Base-by-base conservation (phyloP, 2,113 vertebrate species). In the Zapornia atra region DNA sequence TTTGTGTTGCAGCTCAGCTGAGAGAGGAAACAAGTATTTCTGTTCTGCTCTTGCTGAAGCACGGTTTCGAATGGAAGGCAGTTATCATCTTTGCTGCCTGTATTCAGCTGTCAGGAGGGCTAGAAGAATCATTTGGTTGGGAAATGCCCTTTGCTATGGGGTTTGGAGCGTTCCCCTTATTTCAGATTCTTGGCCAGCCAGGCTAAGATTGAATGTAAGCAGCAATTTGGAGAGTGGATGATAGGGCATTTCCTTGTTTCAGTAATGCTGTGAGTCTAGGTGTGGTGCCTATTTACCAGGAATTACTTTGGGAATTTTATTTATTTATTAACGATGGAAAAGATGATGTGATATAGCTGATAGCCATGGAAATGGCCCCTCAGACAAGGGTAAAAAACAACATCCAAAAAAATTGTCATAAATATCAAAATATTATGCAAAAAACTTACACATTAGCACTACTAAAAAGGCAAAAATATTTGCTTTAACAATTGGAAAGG, bases 1-100 rank as follows among this genome's bases (percentile, higher is more conserved):
- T 21, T 36, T 0, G 0, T 22, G 48, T 51, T 60, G 1, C 59
- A 31, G 11, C 34, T 51, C 0, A 2, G 7, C 61, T 14, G 33
- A 34, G 50, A 82, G 46, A 64, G 51, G 34, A 82, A 38, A 19
- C 11, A 29, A 5, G 28, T 81, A 29, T 31, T 91, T 63, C 87
- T 75, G 21, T 20, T 82, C 9, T 82, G 63, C 12, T 51, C 31
- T 48, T 70, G 53, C 70, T 59, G 17, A 72, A n/a, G 36, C 1
- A 1, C 87, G 54, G 14, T 76, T 96, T 83, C 51, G 13, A 53
- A 29, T 46, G 15, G 44, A 44, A 73, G 70, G 16, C 13, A 11
- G 44, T 48, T 36, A 50, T 86, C 5, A 7, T 42, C 59, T 54
- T 59, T 63, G 44, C 44, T 69, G 46, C 46, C 50, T 66, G 13